phyloP scores from a whole-genome alignment of 2,797 vertebrate species.

The Falco peregrinus region DNA sequence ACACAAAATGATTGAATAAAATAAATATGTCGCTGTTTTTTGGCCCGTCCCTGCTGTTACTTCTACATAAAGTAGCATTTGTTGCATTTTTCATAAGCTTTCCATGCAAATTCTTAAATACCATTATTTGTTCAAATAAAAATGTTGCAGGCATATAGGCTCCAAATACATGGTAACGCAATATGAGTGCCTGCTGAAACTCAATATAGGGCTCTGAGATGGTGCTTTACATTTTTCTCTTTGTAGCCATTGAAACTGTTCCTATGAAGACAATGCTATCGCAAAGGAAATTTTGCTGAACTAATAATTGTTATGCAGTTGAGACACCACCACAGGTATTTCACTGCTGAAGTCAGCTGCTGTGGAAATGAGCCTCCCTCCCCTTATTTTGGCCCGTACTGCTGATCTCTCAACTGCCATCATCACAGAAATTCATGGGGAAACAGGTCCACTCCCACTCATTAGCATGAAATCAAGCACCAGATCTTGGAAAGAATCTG shows the following conservation, averaged over 20 bases:
- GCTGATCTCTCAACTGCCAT: conserved; percentile 4
- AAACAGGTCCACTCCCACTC: neutral
- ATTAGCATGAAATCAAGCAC: conserved; percentile 31
- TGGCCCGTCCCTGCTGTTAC: neutral
- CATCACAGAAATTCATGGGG: conserved; percentile 5
- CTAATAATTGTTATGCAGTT: neutral
- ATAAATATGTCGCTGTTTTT: neutral
- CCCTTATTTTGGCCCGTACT: neutral
- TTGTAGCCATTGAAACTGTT: neutral
- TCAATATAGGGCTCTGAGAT: neutral
- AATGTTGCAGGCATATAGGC: neutral
- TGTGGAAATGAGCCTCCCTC: conserved; percentile 16
- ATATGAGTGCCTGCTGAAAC: neutral
- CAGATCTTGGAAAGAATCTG: conserved; percentile 49
- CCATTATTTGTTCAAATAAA: neutral
- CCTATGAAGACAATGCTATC: conserved; percentile 12
- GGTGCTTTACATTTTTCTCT: neutral
- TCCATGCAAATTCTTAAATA: neutral
- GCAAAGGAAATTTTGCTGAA: conserved; percentile 16
- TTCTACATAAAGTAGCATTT: neutral
- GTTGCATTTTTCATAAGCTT: neutral
- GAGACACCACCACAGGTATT: conserved; percentile 5
- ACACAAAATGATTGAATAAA: neutral
- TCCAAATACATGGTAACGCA: neutral
- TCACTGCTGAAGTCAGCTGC: conserved; percentile 21